phyloP scores from a whole-genome alignment of 2,888 invertebrate species.

The Amblyteles armatorius region DNA sequence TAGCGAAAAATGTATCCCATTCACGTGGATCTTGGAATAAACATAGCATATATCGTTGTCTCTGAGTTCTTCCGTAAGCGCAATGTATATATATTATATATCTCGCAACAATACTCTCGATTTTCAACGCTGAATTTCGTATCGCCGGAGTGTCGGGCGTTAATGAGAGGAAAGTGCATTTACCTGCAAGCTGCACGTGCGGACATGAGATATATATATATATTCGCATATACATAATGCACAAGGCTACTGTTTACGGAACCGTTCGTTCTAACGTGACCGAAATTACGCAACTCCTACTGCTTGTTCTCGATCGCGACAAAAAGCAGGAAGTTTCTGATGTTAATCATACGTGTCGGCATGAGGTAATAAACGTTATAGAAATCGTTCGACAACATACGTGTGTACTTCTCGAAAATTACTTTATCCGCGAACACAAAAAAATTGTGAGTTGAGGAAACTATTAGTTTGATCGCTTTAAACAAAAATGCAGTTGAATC shows the following conservation, averaged over 20 bases:
- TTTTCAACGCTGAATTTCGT: constrained; percentile 8
- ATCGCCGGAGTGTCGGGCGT: neutral
- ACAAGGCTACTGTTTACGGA: neutral
- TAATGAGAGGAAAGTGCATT: constrained; percentile 38
- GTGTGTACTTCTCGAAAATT: constrained; percentile 20
- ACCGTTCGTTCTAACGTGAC: neutral
- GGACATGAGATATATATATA: neutral
- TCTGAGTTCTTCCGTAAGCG: neutral
- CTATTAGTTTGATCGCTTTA: too few species aligned
- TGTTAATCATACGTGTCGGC: constrained; percentile 18
- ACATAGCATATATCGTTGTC: constrained; percentile 2
- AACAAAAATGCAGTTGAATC: too few species aligned
- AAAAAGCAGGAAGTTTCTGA: constrained; percentile 41
- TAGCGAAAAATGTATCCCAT: too few species aligned
- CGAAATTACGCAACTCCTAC: constrained; percentile 27
- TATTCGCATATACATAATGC: constrained; percentile 13
- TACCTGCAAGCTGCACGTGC: constrained; percentile 10
- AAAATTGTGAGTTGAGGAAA: too few species aligned
- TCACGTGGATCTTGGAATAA: neutral
- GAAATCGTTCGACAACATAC: constrained; percentile 19
- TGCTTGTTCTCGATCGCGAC: constrained; percentile 23
- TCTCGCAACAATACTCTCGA: neutral
- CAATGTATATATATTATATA: neutral
- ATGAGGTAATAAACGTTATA: constrained; percentile 7
- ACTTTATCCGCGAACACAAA: constrained; percentile 26